phyloP scores from a whole-genome alignment of 2,888 invertebrate genomes.

The Sarcophaga caerulescens region DNA sequence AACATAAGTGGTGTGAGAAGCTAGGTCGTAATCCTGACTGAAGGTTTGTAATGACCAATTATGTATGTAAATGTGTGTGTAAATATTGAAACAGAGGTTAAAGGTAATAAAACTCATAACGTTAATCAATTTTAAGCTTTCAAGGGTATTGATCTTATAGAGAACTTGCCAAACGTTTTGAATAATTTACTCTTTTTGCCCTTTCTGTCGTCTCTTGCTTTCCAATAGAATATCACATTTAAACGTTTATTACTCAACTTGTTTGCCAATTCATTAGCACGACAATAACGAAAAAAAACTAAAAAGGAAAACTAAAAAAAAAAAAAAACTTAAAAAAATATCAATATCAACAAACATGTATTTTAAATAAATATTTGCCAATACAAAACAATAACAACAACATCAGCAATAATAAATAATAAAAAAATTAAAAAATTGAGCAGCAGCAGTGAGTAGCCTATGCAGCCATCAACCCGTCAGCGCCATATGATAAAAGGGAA shows the following conservation, averaged over 20 bases:
- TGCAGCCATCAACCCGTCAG: too few species aligned
- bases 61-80: too few species aligned
- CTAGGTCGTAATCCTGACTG: too few species aligned
- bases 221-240: neutral
- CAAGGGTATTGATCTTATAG: neutral
- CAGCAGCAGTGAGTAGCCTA: conserved; percentile 1
- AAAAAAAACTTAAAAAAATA: conserved; percentile 10
- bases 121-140: neutral
- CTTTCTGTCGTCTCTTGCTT: neutral
- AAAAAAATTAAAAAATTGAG: conserved; percentile 23
- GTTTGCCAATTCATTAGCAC: conserved; percentile 66
- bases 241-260: conserved; percentile 44
- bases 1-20: too few species aligned
- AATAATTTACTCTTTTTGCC: neutral
- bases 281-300: conserved; percentile 30
- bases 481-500: neutral
- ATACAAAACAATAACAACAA: conserved; percentile 27
- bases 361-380: conserved; percentile 50
- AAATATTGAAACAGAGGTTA: too few species aligned
- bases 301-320: conserved; percentile 15
- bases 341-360: conserved; percentile 18
- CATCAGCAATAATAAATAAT: conserved; percentile 32
- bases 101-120: too few species aligned
- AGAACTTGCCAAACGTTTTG: neutral
- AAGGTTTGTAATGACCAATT: too few species aligned